These are phyloP conservation scores for Mastomys coucha DNA, from an alignment of 2,113 vertebrate species.

Conservation along the genomic window DNA sequence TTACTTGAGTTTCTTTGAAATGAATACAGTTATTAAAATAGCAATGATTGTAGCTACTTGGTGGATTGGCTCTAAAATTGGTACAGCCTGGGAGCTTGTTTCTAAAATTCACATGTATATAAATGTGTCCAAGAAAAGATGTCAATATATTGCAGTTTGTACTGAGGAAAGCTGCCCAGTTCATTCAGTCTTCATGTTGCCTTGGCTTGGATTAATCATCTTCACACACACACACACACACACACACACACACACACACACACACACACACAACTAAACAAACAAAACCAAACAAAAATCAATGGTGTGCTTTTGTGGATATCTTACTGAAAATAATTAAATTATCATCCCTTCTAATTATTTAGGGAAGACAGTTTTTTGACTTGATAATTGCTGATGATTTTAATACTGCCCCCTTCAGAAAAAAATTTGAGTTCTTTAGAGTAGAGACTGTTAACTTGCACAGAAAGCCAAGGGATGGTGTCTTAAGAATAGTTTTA, in stretches of 20 bases:
- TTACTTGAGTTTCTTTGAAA: slow-evolving; percentile 80
- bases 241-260: background rate
- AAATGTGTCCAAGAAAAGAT: slow-evolving; percentile 37
- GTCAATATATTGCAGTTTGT: slow-evolving; percentile 11
- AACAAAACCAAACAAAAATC: background rate
- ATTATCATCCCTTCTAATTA: background rate
- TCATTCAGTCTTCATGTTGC: slow-evolving; percentile 62
- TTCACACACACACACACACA: background rate
- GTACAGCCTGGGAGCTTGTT: slow-evolving; percentile 55
- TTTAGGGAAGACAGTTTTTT: background rate
- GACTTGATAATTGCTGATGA: background rate
- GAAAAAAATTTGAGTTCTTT: slow-evolving; percentile 51
- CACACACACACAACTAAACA: background rate
- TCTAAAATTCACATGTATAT: slow-evolving; percentile 38
- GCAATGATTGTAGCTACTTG: slow-evolving; percentile 65
- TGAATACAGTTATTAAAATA: slow-evolving; percentile 80
- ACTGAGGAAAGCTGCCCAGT: slow-evolving; percentile 44
- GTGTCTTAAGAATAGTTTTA: slow-evolving; percentile 70
- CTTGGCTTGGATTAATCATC: slow-evolving; percentile 63
- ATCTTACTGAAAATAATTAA: slow-evolving; percentile 25
- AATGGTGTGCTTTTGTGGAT: background rate
- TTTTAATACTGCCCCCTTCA: background rate
- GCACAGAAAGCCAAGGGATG: slow-evolving; percentile 62
- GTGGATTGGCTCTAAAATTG: slow-evolving; percentile 66
- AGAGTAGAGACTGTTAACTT: slow-evolving; percentile 31